phyloP scores from a whole-genome alignment of 2,113 vertebrate genomes.

The Sula dactylatra region DNA sequence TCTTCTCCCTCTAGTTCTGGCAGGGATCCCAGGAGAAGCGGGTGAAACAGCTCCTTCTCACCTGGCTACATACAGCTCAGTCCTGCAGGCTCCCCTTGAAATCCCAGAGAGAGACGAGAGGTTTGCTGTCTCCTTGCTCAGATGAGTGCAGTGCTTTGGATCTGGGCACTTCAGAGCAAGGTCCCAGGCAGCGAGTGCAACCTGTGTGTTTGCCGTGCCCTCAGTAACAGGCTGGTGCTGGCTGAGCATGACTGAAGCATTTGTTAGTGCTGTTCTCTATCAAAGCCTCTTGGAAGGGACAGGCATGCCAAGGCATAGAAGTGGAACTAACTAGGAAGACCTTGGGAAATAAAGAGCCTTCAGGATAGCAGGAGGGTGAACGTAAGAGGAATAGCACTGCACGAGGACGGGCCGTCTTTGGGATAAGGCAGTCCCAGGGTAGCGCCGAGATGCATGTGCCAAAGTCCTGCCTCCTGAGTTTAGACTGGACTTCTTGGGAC shows the following conservation, averaged over 20 bases:
- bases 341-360: neutral
- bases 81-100: neutral
- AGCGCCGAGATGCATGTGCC: too few relatives aligned
- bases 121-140: neutral
- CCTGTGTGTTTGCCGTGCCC: neutral
- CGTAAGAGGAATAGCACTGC: neutral
- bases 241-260: neutral
- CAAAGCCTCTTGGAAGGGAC: neutral
- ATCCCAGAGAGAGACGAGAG: neutral
- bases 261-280: neutral
- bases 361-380: neutral
- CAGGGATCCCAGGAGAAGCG: neutral
- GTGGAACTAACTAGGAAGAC: neutral
- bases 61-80: neutral
- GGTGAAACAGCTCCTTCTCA: neutral
- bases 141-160: neutral
- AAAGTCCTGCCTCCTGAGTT: neutral
- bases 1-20: neutral
- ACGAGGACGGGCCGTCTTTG: accelerated
- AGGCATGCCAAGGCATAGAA: neutral
- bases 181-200: neutral
- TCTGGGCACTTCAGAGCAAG: neutral
- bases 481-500: neutral
- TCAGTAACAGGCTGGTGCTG: neutral
- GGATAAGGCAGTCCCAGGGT: too few relatives aligned